phyloP scores from a whole-genome alignment of 1,140 invertebrate species.

The Mercenaria mercenaria region DNA sequence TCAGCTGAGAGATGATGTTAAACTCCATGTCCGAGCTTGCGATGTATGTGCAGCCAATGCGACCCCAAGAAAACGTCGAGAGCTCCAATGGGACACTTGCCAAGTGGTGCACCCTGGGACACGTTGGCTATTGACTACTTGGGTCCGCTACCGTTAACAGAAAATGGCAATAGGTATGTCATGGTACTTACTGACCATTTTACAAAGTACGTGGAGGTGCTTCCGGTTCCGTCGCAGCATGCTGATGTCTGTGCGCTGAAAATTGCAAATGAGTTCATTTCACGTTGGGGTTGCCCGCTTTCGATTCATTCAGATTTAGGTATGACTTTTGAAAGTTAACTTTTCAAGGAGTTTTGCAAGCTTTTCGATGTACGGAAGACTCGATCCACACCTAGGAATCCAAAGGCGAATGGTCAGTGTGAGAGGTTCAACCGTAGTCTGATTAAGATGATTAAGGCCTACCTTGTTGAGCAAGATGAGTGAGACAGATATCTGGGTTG shows the following conservation, averaged over 20 bases:
- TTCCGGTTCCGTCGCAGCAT: neutral
- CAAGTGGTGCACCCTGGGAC: constrained; percentile 5
- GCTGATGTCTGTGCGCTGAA: neutral
- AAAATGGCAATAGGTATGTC: neutral
- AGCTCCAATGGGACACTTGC: no score
- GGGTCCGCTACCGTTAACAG: neutral
- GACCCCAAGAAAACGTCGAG: neutral
- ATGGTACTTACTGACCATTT: constrained; percentile 11
- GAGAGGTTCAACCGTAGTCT: neutral
- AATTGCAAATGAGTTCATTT: no score
- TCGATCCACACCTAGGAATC: neutral
- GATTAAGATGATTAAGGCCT: neutral
- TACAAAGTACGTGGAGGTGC: neutral
- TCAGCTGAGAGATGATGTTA: neutral
- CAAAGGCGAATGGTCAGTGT: neutral
- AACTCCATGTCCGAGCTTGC: neutral
- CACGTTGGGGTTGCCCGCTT: constrained; percentile 53
- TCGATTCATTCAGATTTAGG: neutral
- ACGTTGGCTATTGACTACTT: neutral
- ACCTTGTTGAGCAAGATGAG: constrained; percentile 19
- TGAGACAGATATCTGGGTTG: constrained; percentile 14
- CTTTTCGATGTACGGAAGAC: constrained; percentile 14
- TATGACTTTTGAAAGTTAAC: neutral
- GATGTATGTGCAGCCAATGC: constrained; percentile 11
- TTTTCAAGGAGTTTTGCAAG: neutral